Evolutionary conservation across 1,140 invertebrate species (phyloP), one percentile per base, ranked within the genome.

Genomic region (Delia radicum): DNA sequence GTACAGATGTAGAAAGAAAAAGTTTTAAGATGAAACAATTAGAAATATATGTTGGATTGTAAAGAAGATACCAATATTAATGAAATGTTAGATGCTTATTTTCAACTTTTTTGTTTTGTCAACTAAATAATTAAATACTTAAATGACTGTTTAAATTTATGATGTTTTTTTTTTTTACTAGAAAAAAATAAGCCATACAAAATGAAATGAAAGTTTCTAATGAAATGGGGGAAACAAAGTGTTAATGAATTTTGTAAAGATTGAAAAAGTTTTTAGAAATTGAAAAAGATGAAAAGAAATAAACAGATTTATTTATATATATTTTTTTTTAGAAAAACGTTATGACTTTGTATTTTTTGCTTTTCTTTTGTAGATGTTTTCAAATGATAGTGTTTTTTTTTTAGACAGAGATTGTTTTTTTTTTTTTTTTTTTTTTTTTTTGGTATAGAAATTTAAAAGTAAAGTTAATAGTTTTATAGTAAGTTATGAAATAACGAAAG

Each of bases 311-410:
- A n/a, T n/a, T 26, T 48, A 27, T 74, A 78, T 79, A 80, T 28
- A n/a, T 76, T 81, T 84, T 82, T 74, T 76, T 80, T 77, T 72
- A 75, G 78, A 77, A 79, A 79, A 79, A 84, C n/a, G 79, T 84
- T 82, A 84, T 84, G 82, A 84, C 81, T 84, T 84, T 84, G 84
- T 81, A 83, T 84, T 81, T 84, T 76, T 69, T 55, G 15, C 18
- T 3, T 21, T 55, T 65, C 21, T 67, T 81, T 79, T 29, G 29
- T 76, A 46, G 48, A 10, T 75, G 55, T 75, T 37, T 71, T 78
- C 10, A 69, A 21, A 55, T 55, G 18, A n/a, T 37, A 37, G 79
- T n/a, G n/a, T n/a, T n/a, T n/a, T n/a, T n/a, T n/a, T n/a, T n/a
- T 42, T 42, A 79, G 78, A 78, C 75, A 55, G 26, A 74, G 8